Percentiles rank a stretch among this genome's conserved stretches.
phyloP scores from a whole-genome alignment of 2,113 vertebrate genomes.

The Mastomys coucha region DNA sequence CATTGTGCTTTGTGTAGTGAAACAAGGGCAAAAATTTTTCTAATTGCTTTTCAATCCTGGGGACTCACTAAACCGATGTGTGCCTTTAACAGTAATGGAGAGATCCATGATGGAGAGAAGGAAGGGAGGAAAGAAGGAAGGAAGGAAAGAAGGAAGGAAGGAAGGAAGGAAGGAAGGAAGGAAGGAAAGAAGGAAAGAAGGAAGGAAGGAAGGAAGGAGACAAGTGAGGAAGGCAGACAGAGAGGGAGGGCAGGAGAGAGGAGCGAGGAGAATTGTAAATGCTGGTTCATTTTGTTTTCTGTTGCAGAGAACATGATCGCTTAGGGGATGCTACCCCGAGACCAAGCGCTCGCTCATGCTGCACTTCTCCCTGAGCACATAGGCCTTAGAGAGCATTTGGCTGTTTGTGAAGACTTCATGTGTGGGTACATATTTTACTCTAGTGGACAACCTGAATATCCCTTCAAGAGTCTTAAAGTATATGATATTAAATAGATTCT shows the following conservation, averaged over 20 bases:
- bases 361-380: not conserved
- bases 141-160: no score
- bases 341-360: not conserved
- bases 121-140: no score
- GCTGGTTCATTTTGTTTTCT: not conserved
- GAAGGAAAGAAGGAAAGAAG: no score
- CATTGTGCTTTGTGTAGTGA: not conserved
- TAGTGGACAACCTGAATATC: not conserved
- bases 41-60: not conserved
- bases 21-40: not conserved
- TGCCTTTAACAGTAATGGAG: not conserved
- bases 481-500: not conserved
- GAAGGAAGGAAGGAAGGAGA: not conserved
- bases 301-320: not conserved
- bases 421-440: not conserved
- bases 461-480: not conserved
- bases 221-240: not conserved
- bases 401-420: constrained; percentile 4
- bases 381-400: not conserved
- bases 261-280: not conserved
- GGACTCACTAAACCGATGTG: not conserved
- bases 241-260: not conserved
- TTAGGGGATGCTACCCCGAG: not conserved
- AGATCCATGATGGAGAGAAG: no score
- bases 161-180: no score